phyloP scores from a whole-genome alignment of 2,888 invertebrate genomes.

The Orthosia cruda region DNA sequence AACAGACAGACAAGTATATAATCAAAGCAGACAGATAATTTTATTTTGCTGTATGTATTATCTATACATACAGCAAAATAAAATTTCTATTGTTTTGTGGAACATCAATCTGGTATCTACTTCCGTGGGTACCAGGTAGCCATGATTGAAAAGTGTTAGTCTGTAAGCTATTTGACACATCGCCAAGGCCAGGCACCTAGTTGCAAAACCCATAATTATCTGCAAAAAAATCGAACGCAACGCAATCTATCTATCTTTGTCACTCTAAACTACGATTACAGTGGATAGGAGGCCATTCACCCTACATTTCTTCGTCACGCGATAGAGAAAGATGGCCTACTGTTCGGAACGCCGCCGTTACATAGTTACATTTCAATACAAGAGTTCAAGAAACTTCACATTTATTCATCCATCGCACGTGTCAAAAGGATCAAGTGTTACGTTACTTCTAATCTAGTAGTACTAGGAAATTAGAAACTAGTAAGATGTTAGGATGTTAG shows the following conservation, averaged over 20 bases:
- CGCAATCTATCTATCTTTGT: constrained; percentile 33
- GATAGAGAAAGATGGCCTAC: constrained; percentile 13
- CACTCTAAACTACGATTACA: background rate
- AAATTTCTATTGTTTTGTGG: constrained; percentile 33
- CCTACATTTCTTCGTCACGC: background rate
- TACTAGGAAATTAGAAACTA: constrained; percentile 55
- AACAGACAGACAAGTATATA: too few species aligned
- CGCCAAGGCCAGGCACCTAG: constrained; percentile 43
- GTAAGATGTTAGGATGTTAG: constrained; percentile 25
- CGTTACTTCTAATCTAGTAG: constrained; percentile 60
- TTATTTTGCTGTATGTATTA: too few species aligned
- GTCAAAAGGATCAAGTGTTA: constrained; percentile 51
- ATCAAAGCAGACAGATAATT: too few species aligned
- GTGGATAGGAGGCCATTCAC: background rate
- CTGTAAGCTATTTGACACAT: constrained; percentile 32
- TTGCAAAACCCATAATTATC: constrained; percentile 44
- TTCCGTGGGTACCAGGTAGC: constrained; percentile 65
- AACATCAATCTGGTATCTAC: constrained; percentile 58
- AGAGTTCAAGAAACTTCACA: constrained; percentile 20
- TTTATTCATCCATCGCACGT: constrained; percentile 5
- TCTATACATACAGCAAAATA: background rate
- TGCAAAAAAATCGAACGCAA: constrained; percentile 26
- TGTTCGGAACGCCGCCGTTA: background rate
- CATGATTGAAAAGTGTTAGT: constrained; percentile 51
- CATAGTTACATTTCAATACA: constrained; percentile 7